phyloP scores from a whole-genome alignment of 2,797 vertebrate species.

The Taeniopygia guttata region DNA sequence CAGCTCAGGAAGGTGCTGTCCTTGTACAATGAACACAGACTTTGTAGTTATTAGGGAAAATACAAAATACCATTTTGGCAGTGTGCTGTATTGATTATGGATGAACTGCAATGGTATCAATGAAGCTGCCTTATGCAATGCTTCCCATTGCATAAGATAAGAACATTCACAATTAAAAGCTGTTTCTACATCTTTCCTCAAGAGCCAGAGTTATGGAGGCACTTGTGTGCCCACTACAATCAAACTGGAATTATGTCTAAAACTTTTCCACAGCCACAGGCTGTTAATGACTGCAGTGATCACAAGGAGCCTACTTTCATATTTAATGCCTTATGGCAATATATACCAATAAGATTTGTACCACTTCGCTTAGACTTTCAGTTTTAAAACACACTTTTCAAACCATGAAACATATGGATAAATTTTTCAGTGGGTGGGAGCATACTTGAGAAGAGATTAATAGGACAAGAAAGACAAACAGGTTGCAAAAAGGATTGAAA shows the following conservation, averaged over 20 bases:
- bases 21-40: rapidly evolving
- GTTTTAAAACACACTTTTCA: not conserved
- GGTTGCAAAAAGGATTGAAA: not conserved
- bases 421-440: not conserved
- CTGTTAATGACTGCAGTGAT: not conserved
- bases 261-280: not conserved
- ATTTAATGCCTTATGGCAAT: not conserved
- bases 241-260: not conserved
- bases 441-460: not conserved
- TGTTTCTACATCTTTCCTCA: not conserved
- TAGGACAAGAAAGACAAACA: not conserved
- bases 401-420: not conserved
- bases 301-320: not conserved
- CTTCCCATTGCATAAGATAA: not conserved
- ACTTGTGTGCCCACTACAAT: not conserved
- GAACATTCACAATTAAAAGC: not conserved
- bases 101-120: not conserved
- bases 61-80: not conserved
- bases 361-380: not conserved
- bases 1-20: not conserved
- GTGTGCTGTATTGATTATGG: not conserved
- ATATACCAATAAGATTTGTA: not conserved
- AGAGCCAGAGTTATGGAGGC: not conserved
- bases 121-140: not conserved
- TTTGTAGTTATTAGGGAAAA: not conserved